Percentiles rank a stretch among this genome's conserved stretches.
Conservation (phyloP, 1,140 invertebrate genomes). For the Trachymyrmex cornetzi region DNA sequence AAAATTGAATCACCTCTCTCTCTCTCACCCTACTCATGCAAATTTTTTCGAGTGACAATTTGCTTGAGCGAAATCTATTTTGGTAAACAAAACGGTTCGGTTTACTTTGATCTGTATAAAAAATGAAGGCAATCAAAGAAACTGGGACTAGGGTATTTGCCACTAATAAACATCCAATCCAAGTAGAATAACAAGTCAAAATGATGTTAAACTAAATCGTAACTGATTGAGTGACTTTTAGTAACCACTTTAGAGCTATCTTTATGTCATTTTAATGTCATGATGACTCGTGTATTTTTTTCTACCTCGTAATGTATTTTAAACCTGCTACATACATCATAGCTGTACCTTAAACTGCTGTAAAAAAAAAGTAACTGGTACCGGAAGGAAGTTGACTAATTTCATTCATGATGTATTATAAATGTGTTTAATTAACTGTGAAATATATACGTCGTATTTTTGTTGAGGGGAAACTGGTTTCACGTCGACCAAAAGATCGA, state of each 20-base stretch:
- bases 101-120: not conserved
- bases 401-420: not conserved
- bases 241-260: too few relatives aligned
- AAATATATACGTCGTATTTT: not conserved
- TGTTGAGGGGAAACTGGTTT: not conserved
- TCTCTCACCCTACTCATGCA: too few relatives aligned
- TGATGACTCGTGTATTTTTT: too few relatives aligned
- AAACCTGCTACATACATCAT: too few relatives aligned
- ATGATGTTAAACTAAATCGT: too few relatives aligned
- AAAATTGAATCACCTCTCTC: too few relatives aligned
- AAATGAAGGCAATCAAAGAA: not conserved
- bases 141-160: not conserved
- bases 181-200: too few relatives aligned
- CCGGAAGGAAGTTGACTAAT: not conserved
- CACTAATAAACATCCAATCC: not conserved
- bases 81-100: not conserved
- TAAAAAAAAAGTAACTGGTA: not conserved
- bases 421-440: constrained; percentile 1
- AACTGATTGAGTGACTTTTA: too few relatives aligned
- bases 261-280: too few relatives aligned
- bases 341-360: not conserved
- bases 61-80: not conserved
- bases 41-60: not conserved
- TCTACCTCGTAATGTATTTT: not conserved
- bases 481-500: too few relatives aligned